Conservation (phyloP, 1,140 invertebrate genomes). For the Agraylea sexmaculata region DNA sequence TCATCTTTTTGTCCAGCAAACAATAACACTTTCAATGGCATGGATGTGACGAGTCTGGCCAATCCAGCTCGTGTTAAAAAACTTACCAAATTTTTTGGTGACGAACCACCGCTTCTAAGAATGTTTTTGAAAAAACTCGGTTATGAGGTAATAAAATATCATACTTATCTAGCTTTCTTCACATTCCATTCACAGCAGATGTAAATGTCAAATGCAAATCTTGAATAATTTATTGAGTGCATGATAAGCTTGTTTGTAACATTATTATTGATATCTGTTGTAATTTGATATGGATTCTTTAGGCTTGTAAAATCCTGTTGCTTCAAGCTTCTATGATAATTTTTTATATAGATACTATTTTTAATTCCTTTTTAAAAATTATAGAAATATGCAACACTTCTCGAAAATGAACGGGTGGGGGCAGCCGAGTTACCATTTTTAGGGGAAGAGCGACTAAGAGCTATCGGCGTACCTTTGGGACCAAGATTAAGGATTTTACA, state of each 20-base stretch:
- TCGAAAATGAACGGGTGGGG: conserved; percentile 82
- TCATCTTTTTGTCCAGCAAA: conserved; percentile 23
- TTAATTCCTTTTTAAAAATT: no score
- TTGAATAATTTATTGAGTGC: no score
- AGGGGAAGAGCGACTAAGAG: conserved; percentile 77
- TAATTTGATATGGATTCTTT: no score
- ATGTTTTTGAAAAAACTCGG: conserved; percentile 85
- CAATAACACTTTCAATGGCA: conserved; percentile 32
- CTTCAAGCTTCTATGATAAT: no score
- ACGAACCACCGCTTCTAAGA: conserved; percentile 80
- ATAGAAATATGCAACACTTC: conserved; percentile 77
- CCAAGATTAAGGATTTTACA: conserved; percentile 79
- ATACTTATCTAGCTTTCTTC: conserved; percentile 2
- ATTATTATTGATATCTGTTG: no score
- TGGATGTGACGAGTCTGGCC: conserved; percentile 53
- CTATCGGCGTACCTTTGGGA: conserved; percentile 81
- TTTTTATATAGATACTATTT: no score
- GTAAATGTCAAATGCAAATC: background rate
- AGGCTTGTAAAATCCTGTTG: no score
- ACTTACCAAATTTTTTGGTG: conserved; percentile 84
- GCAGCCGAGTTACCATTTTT: conserved; percentile 87
- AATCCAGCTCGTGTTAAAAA: conserved; percentile 77
- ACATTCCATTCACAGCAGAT: background rate
- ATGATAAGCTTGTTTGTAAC: no score
- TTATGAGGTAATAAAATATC: conserved; percentile 81